Base-by-base conservation (phyloP, 2,888 invertebrate genomes). In the Hemaris fuciformis region DNA sequence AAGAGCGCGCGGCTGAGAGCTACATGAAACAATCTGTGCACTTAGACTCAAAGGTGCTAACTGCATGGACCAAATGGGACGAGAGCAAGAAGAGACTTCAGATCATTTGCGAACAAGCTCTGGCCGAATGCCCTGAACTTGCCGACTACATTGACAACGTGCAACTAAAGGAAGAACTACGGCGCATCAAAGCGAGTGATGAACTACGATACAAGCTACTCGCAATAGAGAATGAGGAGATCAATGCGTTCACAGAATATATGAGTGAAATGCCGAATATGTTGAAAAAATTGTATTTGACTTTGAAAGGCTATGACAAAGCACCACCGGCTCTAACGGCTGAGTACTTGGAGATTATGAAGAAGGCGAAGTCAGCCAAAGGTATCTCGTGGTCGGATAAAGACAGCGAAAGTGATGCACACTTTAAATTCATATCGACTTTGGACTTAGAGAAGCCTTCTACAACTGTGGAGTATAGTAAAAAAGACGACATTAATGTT, bases 311-410 rank as follows among this genome's bases (percentile, higher is more conserved):
- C 0, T 93, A 94, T 62, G 94, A 94, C 22, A 92, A 93, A 59
- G 89, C 93, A 1, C 94, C 95, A 0, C 93, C 94, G 0, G 84
- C 91, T 0, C 81, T 95, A 70, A 93, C 91, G 0, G 78, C 85
- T 0, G 93, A 95, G 65, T 95, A 95, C 67, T 80, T 94, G 25
- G 93, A 94, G 6, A 75, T 95, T 0, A 89, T 94, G 70, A 93
- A 93, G 66, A 91, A 93, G 64, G 88, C 94, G 0, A 95, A 95
- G 72, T 93, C 94, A 0, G 90, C 93, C 0, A 93, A 93, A 73
- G 89, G 89, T 27, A 94, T 95, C 13, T 93, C 93, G 10, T 95
- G 95, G 94, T 92, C 93, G 0, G 94, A 94, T 67, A 82, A 83
- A 42, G 87, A 89, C 10, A 58, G 64, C 0, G 84, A 85, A 38